Evolutionary conservation across 2,113 vertebrate species (phyloP).

Genomic region (Cinclus mexicanus): DNA sequence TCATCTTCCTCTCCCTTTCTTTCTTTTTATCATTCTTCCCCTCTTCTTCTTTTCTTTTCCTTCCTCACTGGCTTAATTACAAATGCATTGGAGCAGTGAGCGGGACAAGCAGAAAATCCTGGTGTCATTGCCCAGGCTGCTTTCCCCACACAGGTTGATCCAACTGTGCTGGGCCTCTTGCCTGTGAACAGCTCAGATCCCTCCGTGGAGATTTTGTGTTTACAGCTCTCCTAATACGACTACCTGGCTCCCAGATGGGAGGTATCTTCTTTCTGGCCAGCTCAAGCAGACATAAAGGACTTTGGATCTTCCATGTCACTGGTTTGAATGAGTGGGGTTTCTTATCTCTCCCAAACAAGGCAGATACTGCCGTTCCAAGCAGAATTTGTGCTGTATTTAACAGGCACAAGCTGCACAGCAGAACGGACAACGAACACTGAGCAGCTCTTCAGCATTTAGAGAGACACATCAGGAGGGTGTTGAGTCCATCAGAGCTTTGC

Average conservation of each 20-base stretch:
- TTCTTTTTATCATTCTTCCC: rapidly evolving
- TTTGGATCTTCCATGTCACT: background rate
- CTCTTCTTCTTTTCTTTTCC: too few species aligned
- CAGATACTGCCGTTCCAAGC: background rate
- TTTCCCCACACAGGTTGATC: background rate
- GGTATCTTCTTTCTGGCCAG: background rate
- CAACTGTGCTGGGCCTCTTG: background rate
- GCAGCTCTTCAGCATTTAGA: background rate
- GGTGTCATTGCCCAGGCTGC: background rate
- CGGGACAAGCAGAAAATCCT: background rate
- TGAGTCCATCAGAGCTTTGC: background rate
- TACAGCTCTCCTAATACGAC: background rate
- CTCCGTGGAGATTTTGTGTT: background rate
- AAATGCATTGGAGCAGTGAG: background rate
- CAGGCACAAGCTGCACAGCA: background rate
- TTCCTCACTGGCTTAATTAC: background rate
- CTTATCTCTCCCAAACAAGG: slow-evolving; percentile 18
- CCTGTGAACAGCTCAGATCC: background rate
- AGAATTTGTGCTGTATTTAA: slow-evolving; percentile 2
- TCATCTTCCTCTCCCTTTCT: background rate
- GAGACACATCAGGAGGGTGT: background rate
- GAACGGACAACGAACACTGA: background rate
- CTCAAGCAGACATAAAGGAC: background rate
- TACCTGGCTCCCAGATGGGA: background rate
- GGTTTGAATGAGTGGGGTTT: background rate